These are phyloP conservation scores for Chrysodeixis includens DNA, from an alignment of 2,888 invertebrate species.

Conservation along the genomic window DNA sequence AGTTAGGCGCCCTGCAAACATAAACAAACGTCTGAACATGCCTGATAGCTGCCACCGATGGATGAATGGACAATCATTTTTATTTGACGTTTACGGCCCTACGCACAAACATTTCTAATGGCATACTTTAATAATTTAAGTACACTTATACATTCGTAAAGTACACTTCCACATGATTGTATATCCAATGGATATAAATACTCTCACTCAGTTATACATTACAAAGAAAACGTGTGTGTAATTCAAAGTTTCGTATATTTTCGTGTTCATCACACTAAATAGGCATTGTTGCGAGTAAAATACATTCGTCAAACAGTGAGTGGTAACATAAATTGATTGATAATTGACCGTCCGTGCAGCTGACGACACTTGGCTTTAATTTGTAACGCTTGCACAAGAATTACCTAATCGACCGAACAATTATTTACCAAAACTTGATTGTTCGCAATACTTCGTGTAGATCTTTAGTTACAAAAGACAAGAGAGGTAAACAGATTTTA, in stretches of 20 bases:
- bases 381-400: constrained; percentile 45
- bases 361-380: constrained; percentile 48
- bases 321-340: constrained; percentile 50
- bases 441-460: constrained; percentile 15
- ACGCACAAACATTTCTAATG: constrained; percentile 24
- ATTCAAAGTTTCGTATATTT: constrained; percentile 16
- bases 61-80: constrained; percentile 60
- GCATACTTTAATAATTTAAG: constrained; percentile 8
- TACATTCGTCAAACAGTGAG: constrained; percentile 30
- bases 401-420: constrained; percentile 36
- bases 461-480: constrained; percentile 10
- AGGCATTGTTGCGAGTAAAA: constrained; percentile 32
- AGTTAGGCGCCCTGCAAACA: constrained; percentile 70
- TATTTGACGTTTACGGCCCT: constrained; percentile 38
- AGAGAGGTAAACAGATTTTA: constrained; percentile 12
- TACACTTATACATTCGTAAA: not conserved
- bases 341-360: constrained; percentile 42
- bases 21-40: constrained; percentile 77
- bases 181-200: not conserved
- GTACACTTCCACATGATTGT: not conserved
- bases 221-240: constrained; percentile 2
- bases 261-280: constrained; percentile 30
- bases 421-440: constrained; percentile 43
- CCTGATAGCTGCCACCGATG: constrained; percentile 61
- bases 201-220: not conserved